A percentile compares a stretch with the other conserved stretches of the same genome.
These are phyloP conservation scores for Papilio helenus DNA, from an alignment of 1,140 invertebrate species.

Conservation along the genomic window DNA sequence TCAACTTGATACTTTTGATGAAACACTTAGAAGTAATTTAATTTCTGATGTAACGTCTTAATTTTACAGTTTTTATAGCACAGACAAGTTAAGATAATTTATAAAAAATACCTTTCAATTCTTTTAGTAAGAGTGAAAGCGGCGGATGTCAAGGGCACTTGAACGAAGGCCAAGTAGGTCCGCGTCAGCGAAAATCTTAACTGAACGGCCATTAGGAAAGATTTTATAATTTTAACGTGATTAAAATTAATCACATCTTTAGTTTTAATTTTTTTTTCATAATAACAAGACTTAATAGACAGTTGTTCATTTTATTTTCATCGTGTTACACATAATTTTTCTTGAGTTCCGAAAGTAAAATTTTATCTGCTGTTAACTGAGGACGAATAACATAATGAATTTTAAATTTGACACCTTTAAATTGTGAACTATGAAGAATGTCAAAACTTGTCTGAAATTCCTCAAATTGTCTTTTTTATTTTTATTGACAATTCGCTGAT, in stretches of 20 bases:
- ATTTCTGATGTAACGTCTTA: not conserved
- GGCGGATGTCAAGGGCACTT: slow-evolving; percentile 4
- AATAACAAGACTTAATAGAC: too few relatives aligned
- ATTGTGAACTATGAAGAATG: too few relatives aligned
- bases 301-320: too few relatives aligned
- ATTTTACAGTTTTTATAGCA: not conserved
- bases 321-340: too few relatives aligned
- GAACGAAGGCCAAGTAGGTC: slow-evolving; percentile 10
- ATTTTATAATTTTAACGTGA: slow-evolving; percentile 7
- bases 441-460: too few relatives aligned
- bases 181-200: slow-evolving; percentile 14
- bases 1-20: not conserved
- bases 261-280: not conserved
- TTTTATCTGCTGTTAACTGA: too few relatives aligned
- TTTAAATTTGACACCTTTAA: too few relatives aligned
- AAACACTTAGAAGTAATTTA: not conserved
- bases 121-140: slow-evolving; percentile 5
- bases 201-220: slow-evolving; percentile 12
- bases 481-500: too few relatives aligned
- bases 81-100: not conserved
- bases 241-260: not conserved
- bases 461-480: too few relatives aligned
- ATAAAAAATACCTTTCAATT: slow-evolving; percentile 1
- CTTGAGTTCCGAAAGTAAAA: too few relatives aligned
- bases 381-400: too few relatives aligned